Evolutionary conservation across 2,113 vertebrate species (phyloP).

Genomic region (Sitta europaea): DNA sequence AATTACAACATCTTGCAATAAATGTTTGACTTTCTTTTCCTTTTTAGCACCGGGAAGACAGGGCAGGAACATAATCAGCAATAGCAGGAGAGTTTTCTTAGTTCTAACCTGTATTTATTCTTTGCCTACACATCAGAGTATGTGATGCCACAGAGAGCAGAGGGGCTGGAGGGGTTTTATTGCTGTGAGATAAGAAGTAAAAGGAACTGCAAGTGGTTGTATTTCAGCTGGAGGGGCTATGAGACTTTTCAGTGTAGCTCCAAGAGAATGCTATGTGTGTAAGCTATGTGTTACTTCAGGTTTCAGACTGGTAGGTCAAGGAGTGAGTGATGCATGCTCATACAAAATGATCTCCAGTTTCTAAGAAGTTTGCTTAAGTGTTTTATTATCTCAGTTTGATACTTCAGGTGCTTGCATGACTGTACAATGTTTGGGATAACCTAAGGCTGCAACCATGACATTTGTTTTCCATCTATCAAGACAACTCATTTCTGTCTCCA

Average conservation of each 20-base stretch:
- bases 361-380: neutral
- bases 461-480: neutral
- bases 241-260: neutral
- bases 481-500: neutral
- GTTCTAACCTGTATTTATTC: neutral
- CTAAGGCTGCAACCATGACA: neutral
- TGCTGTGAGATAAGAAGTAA: neutral
- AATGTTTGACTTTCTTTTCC: neutral
- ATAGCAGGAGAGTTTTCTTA: neutral
- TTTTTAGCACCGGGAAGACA: neutral
- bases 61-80: neutral
- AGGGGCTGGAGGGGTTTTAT: neutral
- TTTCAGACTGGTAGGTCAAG: neutral
- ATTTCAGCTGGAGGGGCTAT: neutral
- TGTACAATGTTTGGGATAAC: neutral
- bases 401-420: neutral
- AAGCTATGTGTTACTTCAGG: neutral
- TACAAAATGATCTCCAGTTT: neutral
- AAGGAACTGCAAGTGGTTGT: neutral
- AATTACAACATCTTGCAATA: neutral
- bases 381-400: neutral
- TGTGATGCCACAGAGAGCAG: neutral
- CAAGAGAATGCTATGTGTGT: neutral
- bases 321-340: neutral
- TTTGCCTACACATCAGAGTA: neutral